Conservation (phyloP, 2,888 invertebrate species). For the Cerceris rybyensis region DNA sequence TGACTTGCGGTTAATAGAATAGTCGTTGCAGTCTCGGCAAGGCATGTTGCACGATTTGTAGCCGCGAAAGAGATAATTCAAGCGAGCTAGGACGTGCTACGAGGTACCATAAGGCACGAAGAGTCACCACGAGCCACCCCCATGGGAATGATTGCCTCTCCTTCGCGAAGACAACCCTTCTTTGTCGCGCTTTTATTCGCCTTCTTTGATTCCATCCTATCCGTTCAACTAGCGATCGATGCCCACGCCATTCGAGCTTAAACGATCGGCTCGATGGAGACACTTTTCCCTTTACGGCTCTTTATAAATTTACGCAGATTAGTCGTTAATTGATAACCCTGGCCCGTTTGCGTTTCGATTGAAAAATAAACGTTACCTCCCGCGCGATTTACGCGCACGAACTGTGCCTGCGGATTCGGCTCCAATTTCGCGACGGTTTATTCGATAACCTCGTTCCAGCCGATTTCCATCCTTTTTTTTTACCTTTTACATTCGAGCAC, state of each 20-base stretch:
- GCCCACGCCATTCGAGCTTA: constrained; percentile 27
- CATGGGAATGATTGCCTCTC: constrained; percentile 58
- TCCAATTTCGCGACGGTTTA: constrained; percentile 23
- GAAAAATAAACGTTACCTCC: background rate
- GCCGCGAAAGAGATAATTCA: constrained; percentile 66
- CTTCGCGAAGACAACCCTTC: constrained; percentile 27
- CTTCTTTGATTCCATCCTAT: constrained; percentile 34
- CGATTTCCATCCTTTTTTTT: background rate
- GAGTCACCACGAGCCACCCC: constrained; percentile 45
- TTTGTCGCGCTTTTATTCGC: constrained; percentile 16
- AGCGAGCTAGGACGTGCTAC: constrained; percentile 34
- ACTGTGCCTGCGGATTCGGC: background rate
- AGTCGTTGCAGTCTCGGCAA: constrained; percentile 49
- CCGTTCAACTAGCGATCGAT: constrained; percentile 44
- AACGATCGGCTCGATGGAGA: constrained; percentile 47
- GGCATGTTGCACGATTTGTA: constrained; percentile 30
- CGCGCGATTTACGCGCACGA: background rate
- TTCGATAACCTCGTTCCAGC: constrained; percentile 13
- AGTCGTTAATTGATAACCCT: background rate
- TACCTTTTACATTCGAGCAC: too few species aligned
- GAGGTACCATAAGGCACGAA: constrained; percentile 27
- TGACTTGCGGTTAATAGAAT: constrained; percentile 68
- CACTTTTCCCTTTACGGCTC: constrained; percentile 33
- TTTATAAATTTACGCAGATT: constrained; percentile 42
- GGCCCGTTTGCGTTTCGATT: background rate